These are phyloP conservation scores for Hephaestus fuliginosus DNA, from an alignment of 2,797 vertebrate species.

Conservation along the genomic window DNA sequence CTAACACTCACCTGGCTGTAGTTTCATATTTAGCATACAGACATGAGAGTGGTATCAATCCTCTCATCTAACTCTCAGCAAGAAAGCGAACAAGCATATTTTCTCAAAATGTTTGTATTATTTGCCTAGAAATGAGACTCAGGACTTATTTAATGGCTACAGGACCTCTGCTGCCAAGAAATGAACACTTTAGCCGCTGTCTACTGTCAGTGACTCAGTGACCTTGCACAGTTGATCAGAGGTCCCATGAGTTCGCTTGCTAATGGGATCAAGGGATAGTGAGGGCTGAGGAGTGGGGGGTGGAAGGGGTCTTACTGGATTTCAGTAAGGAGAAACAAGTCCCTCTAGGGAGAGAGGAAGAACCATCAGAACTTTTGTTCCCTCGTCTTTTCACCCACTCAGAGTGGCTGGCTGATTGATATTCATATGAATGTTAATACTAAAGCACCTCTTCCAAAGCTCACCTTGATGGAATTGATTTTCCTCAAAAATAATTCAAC, in stretches of 20 bases:
- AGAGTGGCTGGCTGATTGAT: constrained; percentile 43
- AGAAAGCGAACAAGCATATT: background rate
- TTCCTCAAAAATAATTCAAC: constrained; percentile 46
- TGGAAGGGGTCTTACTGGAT: constrained; percentile 49
- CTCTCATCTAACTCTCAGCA: background rate
- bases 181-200: constrained; percentile 15
- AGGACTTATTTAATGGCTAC: background rate
- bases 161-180: constrained; percentile 14
- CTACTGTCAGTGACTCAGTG: constrained; percentile 57
- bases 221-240: constrained; percentile 62
- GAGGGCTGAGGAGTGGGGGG: constrained; percentile 3
- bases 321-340: constrained; percentile 47
- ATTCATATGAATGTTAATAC: constrained; percentile 57
- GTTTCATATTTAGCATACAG: background rate
- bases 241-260: constrained; percentile 47
- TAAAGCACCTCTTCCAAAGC: constrained; percentile 41
- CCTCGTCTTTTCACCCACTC: constrained; percentile 33
- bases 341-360: constrained; percentile 23
- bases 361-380: constrained; percentile 47
- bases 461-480: constrained; percentile 63
- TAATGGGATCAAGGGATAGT: constrained; percentile 66
- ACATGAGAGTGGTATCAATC: background rate
- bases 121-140: background rate
- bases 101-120: background rate
- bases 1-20: background rate